Percentiles rank a stretch among this genome's conserved stretches.
phyloP scores from a whole-genome alignment of 2,888 invertebrate genomes.

The Biston stratarius region DNA sequence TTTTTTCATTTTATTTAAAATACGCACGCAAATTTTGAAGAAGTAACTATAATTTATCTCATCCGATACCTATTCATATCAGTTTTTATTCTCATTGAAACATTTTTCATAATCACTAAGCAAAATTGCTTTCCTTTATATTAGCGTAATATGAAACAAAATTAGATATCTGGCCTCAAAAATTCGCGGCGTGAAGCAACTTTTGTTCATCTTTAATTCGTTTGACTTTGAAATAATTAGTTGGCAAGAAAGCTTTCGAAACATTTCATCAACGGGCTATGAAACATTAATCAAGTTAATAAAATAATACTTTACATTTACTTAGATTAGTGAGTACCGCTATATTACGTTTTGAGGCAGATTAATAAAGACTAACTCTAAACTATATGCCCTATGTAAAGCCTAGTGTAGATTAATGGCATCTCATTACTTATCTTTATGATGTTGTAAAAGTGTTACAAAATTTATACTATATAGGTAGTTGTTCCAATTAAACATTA shows the following conservation, averaged over 20 bases:
- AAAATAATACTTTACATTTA: slow-evolving; percentile 2
- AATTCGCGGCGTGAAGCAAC: background rate
- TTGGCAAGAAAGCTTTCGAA: slow-evolving; percentile 11
- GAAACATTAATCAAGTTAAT: slow-evolving; percentile 17
- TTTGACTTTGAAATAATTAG: slow-evolving; percentile 17
- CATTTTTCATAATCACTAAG: background rate
- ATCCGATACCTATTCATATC: too few relatives aligned
- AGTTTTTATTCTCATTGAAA: too few relatives aligned
- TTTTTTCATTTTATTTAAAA: too few relatives aligned
- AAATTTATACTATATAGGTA: too few relatives aligned
- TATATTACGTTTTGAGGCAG: background rate
- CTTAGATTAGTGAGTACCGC: background rate
- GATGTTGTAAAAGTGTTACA: background rate
- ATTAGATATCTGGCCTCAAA: slow-evolving; percentile 2
- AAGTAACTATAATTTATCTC: too few relatives aligned
- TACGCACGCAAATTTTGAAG: too few relatives aligned
- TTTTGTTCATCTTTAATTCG: slow-evolving; percentile 11
- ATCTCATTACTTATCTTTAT: background rate
- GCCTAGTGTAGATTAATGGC: too few relatives aligned
- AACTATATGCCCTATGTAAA: background rate
- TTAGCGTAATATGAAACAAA: background rate
- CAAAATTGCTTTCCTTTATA: background rate
- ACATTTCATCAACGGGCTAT: slow-evolving; percentile 11
- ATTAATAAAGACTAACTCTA: background rate
- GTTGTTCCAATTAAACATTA: too few relatives aligned